Evolutionary conservation across 2,113 vertebrate species (phyloP).

Genomic region (Poecilia latipinna): DNA sequence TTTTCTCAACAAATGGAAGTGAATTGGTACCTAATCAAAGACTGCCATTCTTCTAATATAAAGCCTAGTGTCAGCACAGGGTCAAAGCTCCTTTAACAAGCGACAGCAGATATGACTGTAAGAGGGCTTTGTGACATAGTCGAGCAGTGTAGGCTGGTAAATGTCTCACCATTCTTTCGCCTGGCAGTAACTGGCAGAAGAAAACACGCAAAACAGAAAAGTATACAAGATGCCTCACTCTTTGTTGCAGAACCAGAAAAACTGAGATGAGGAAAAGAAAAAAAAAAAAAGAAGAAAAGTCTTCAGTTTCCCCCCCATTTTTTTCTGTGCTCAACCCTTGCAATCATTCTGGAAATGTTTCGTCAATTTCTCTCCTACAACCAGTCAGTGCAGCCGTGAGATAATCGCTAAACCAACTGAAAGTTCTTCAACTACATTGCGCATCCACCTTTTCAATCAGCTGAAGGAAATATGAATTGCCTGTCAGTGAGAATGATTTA

Average conservation of each 20-base stretch:
- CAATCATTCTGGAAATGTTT: slow-evolving; percentile 35
- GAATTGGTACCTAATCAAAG: slow-evolving; percentile 73
- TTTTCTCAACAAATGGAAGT: slow-evolving; percentile 56
- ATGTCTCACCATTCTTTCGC: slow-evolving; percentile 62
- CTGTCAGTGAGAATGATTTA: slow-evolving; percentile 8
- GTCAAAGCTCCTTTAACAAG: slow-evolving; percentile 70
- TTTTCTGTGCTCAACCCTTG: slow-evolving; percentile 5
- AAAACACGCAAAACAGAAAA: slow-evolving; percentile 32
- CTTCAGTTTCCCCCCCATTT: neutral
- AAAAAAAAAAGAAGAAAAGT: slow-evolving; percentile 1
- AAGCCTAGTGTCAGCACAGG: slow-evolving; percentile 50
- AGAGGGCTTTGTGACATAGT: slow-evolving; percentile 65
- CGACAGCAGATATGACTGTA: slow-evolving; percentile 62
- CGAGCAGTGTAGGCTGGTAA: slow-evolving; percentile 55
- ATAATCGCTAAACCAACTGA: neutral
- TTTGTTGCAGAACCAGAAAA: slow-evolving; percentile 1
- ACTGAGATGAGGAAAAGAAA: neutral
- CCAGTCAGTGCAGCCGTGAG: slow-evolving; percentile 5
- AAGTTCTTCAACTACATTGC: neutral
- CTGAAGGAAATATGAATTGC: neutral
- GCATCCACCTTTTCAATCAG: neutral
- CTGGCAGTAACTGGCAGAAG: slow-evolving; percentile 29
- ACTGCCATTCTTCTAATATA: slow-evolving; percentile 72
- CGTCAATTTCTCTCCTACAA: slow-evolving; percentile 10
- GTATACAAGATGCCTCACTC: slow-evolving; percentile 21